phyloP scores from a whole-genome alignment of 2,113 vertebrate species.

The Cnemophilus loriae region DNA sequence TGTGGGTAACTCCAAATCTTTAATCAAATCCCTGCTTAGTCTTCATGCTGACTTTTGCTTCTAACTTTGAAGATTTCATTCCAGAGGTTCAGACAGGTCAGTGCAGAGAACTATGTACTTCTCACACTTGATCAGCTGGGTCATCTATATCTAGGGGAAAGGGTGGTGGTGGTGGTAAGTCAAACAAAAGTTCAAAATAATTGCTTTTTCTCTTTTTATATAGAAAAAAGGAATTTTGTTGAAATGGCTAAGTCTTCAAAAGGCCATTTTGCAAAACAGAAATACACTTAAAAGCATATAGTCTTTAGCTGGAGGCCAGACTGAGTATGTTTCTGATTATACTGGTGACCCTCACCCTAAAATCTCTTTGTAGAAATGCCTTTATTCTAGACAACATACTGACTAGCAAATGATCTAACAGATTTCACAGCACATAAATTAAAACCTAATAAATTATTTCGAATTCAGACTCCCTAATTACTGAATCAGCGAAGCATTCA shows the following conservation, averaged over 20 bases:
- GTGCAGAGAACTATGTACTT: not conserved
- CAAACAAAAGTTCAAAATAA: constrained; percentile 65
- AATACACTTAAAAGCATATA: constrained; percentile 74
- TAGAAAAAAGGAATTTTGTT: constrained; percentile 60
- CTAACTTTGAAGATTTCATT: constrained; percentile 44
- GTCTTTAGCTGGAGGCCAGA: constrained; percentile 72
- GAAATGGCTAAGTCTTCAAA: constrained; percentile 66
- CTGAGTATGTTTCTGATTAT: constrained; percentile 80
- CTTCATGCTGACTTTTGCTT: constrained; percentile 10
- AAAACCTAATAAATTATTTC: constrained; percentile 75
- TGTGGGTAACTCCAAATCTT: constrained; percentile 29
- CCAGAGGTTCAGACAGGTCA: constrained; percentile 12
- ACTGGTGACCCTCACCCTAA: constrained; percentile 76
- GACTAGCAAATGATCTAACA: constrained; percentile 82
- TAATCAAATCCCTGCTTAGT: constrained; percentile 36
- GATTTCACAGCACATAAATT: constrained; percentile 87
- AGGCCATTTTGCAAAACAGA: constrained; percentile 66
- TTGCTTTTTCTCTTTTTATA: constrained; percentile 60
- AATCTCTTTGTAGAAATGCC: constrained; percentile 79
- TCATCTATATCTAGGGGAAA: constrained; percentile 27
- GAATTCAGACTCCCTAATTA: constrained; percentile 72
- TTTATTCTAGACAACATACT: constrained; percentile 77
- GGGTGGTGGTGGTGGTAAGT: not conserved
- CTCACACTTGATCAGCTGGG: constrained; percentile 55
- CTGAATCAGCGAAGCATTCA: constrained; percentile 61